Base-by-base conservation (phyloP, 2,888 invertebrate genomes). In the Tetanocera ferruginea region DNA sequence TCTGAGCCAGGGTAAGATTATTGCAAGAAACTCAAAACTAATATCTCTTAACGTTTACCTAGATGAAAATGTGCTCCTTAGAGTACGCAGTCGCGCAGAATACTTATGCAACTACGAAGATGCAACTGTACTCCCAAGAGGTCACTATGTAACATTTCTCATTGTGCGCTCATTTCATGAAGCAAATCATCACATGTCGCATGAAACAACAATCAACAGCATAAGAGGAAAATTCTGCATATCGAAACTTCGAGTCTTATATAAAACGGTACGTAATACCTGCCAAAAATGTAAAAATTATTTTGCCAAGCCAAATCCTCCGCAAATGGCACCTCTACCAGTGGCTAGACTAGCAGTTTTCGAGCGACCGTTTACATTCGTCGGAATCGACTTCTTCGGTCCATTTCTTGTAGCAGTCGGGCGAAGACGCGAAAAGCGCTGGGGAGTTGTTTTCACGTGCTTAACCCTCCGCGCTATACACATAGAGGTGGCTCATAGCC, bases 181-280 rank as follows among this genome's bases (percentile, higher is more conserved):
- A 19, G 78, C 72, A 9, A 76, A 76, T 60, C 79, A 77, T 37
- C 83, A 82, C 49, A 51, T 76, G 14, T 79, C 74, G 0, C 81
- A 82, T 23, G 79, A 82, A 69, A 75, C 81, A 71, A 76, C 66
- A 8, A 70, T 70, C 4, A 78, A 81, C 31, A 77, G 79, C 23
- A 73, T 80, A 19, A 66, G 72, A 28, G 49, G 28, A 72, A 1
- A 60, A 34, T 66, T n/a, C 28, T 25, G 71, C 23, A 43, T 70
- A 28, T 19, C 23, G 62, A 28, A 66, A 5, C 23, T 57, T 1
- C 11, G 51, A 51, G 51, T n/a, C 51, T 17, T 51, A 51, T 64
- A 74, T 1, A 60, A 67, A 1, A 9, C 11, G 0, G 0, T 23
- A 5, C 3, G 34, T 3, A 74, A 70, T 11, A 52, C 19, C 0